Evolutionary conservation across 1,140 invertebrate species (phyloP), one percentile per base, ranked within the genome.

Genomic region (Helicoverpa armigera): DNA sequence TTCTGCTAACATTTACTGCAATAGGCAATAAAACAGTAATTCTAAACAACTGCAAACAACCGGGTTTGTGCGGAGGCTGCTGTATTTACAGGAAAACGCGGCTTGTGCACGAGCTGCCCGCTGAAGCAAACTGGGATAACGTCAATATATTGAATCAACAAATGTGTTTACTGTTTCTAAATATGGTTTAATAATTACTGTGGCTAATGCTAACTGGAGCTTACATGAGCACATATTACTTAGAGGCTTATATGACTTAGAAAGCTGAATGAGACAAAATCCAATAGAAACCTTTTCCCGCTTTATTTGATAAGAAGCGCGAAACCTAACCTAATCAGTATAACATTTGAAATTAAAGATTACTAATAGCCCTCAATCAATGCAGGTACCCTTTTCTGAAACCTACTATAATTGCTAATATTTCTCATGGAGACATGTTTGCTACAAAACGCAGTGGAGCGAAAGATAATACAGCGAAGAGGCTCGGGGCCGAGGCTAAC

Each of bases 41-140:
- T 70, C 53, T 51, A 70, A 70, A 53, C 67, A 70, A 70, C 14
- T 29, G 67, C 12, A 70, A 53, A 70, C 67, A 69, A 23, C 31
- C 35, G 14, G 48, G 65, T 69, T 51, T 51, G 13, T 4, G 65
- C 65, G 12, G 48, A 69, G 65, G n/a, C 16, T 13, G 65, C 51
- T 23, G 43, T 65, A 65, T 65, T 65, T 65, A 65, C 63, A 16
- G 63, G 63, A 31, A n/a, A 43, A 31, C 61, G 23, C 2, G 16
- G 48, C n/a, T 16, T 70, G 67, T 29, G 14, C 51, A 70, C 48
- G 67, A 70, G 48, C 11, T 70, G 53, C 48, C 16, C 7, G 31
- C 13, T 65, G 10, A 4, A 51, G n/a, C 16, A 51, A 70, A 29
- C 18, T 50, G 13, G 48, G 31, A 31, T n/a, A 13, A 43, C 35